Conservation (phyloP, 2,888 invertebrate species). For the Anthophora plumipes region DNA sequence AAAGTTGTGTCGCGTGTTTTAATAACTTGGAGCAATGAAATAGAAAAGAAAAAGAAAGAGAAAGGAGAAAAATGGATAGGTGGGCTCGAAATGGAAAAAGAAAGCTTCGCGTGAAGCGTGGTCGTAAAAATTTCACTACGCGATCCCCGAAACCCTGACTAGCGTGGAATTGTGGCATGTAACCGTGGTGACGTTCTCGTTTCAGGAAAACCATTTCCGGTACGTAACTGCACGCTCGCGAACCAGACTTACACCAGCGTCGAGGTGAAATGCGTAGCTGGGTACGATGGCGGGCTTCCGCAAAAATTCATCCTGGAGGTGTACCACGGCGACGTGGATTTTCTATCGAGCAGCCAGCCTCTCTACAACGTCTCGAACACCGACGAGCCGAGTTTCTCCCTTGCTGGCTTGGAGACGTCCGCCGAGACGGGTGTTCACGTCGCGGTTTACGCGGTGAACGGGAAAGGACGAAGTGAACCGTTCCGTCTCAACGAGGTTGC, state of each 20-base stretch:
- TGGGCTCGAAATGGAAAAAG: not conserved
- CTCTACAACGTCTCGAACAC: conserved; percentile 88
- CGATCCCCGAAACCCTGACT: not conserved
- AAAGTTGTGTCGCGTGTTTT: not conserved
- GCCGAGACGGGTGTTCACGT: conserved; percentile 91
- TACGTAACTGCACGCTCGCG: conserved; percentile 93
- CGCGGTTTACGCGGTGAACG: conserved; percentile 92
- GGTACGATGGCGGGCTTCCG: conserved; percentile 95
- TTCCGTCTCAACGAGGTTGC: conserved; percentile 91
- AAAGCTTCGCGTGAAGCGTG: conserved; percentile 1
- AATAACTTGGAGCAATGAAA: not conserved
- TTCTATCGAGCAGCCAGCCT: conserved; percentile 75
- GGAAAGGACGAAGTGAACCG: conserved; percentile 91
- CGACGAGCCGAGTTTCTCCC: conserved; percentile 90
- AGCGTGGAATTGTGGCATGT: conserved; percentile 19
- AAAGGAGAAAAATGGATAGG: too few species aligned
- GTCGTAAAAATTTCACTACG: conserved; percentile 36
- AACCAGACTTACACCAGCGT: conserved; percentile 94
- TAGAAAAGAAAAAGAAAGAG: not conserved
- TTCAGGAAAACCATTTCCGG: conserved; percentile 93
- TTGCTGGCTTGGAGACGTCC: conserved; percentile 90
- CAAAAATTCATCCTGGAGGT: conserved; percentile 94
- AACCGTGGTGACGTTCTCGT: conserved; percentile 41
- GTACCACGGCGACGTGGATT: conserved; percentile 85
- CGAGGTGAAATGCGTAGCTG: conserved; percentile 92